Evolutionary conservation across 1,140 invertebrate species (phyloP).

Genomic region (Stegodyphus dumicola): DNA sequence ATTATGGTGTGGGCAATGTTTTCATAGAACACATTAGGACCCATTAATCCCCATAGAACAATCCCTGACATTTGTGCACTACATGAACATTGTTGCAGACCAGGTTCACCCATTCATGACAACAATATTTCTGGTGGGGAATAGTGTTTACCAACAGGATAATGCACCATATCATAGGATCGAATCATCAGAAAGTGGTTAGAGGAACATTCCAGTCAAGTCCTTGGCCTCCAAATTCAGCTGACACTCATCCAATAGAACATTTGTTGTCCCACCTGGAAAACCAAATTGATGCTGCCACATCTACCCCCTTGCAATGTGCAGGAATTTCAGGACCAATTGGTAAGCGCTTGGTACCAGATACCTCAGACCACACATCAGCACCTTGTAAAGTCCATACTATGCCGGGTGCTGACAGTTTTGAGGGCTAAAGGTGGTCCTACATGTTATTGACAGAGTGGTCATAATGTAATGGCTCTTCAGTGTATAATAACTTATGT

Average conservation of each 20-base stretch:
- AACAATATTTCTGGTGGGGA: neutral
- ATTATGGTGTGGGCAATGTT: neutral
- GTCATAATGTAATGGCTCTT: conserved; percentile 7
- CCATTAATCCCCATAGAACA: conserved; percentile 8
- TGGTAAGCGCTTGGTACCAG: neutral
- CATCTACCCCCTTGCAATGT: neutral
- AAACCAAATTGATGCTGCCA: neutral
- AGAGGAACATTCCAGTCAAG: conserved; percentile 7
- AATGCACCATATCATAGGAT: neutral
- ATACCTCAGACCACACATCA: neutral
- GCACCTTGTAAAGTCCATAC: neutral
- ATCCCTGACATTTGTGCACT: neutral
- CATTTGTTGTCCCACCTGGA: neutral
- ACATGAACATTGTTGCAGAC: neutral
- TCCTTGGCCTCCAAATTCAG: neutral
- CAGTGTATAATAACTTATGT: no score
- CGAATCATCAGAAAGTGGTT: neutral
- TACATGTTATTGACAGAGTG: conserved; percentile 9
- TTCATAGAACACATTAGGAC: conserved; percentile 1
- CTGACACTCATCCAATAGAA: conserved; percentile 6
- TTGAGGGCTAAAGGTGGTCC: conserved; percentile 1
- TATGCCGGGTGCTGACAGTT: neutral
- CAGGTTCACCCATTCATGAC: neutral
- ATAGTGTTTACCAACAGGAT: neutral
- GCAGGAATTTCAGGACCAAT: neutral